phyloP scores from a whole-genome alignment of 2,888 invertebrate genomes.

The Diarsia dahlii region DNA sequence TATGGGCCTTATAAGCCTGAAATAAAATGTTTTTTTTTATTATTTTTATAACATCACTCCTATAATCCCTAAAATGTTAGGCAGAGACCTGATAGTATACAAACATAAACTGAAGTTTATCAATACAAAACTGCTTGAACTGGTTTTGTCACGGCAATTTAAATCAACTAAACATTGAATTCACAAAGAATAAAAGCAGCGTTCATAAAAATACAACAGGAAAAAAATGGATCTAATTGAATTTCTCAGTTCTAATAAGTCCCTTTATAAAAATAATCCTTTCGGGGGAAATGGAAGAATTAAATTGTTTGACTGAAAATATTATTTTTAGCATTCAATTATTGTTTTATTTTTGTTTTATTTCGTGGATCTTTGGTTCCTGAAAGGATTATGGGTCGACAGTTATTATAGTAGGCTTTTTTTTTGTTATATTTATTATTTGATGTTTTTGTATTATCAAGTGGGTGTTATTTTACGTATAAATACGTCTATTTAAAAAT shows the following conservation, averaged over 20 bases:
- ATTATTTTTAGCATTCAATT: conserved; percentile 10
- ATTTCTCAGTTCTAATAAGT: conserved; percentile 13
- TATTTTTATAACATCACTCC: too few relatives aligned
- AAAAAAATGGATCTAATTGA: conserved; percentile 15
- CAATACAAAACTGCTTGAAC: too few relatives aligned
- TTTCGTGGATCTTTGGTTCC: not conserved
- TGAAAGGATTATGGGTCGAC: not conserved
- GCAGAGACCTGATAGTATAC: too few relatives aligned
- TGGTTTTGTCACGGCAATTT: not conserved
- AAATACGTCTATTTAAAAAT: too few relatives aligned
- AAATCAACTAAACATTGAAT: not conserved
- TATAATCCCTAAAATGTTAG: too few relatives aligned
- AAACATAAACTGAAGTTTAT: too few relatives aligned
- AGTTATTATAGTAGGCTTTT: not conserved
- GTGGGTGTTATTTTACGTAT: too few relatives aligned
- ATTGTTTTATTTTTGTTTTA: conserved; percentile 35
- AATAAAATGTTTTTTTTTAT: too few relatives aligned
- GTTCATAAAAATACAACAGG: conserved; percentile 14
- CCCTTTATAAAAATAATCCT: conserved; percentile 22
- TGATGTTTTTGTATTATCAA: too few relatives aligned
- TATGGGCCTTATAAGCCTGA: too few relatives aligned
- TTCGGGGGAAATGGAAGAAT: conserved; percentile 4
- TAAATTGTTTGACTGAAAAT: conserved; percentile 21
- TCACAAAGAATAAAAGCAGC: not conserved
- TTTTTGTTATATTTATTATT: not conserved